A percentile compares a stretch with the other conserved stretches of the same genome.
Conservation (phyloP, 2,797 vertebrate genomes). For the Ptychadena robeensis region DNA sequence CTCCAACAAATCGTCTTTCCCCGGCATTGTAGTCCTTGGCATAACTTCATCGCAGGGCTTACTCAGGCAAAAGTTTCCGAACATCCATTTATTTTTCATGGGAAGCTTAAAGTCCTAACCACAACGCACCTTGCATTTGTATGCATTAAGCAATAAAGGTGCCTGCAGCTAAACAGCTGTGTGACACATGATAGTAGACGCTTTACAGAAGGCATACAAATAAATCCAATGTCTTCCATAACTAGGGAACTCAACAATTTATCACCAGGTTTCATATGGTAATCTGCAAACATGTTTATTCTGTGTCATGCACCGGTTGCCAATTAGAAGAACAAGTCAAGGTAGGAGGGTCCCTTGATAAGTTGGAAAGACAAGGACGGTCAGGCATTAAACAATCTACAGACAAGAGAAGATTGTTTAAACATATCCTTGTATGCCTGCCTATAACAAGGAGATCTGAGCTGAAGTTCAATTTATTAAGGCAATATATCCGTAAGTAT, state of each 20-base stretch:
- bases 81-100: constrained; percentile 18
- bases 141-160: constrained; percentile 30
- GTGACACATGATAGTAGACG: constrained; percentile 21
- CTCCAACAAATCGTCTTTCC: constrained; percentile 13
- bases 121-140: constrained; percentile 37
- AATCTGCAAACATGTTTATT: constrained; percentile 12
- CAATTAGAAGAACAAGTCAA: constrained; percentile 7
- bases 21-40: constrained; percentile 14
- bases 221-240: constrained; percentile 13
- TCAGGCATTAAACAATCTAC: not conserved
- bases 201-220: constrained; percentile 1
- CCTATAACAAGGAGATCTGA: not conserved
- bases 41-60: constrained; percentile 5
- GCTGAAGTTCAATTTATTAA: not conserved
- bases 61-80: not conserved
- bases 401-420: not conserved
- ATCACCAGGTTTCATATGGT: constrained; percentile 21
- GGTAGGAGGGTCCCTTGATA: not conserved
- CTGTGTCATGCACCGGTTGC: not conserved
- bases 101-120: constrained; percentile 21
- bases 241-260: constrained; percentile 8
- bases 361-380: not conserved
- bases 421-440: not conserved
- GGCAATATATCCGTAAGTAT: not conserved
- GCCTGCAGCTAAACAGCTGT: constrained; percentile 31